Percentiles rank a stretch among this genome's conserved stretches.
Evolutionary conservation across 2,113 vertebrate genomes (phyloP).

Genomic region (Cheilinus undulatus): DNA sequence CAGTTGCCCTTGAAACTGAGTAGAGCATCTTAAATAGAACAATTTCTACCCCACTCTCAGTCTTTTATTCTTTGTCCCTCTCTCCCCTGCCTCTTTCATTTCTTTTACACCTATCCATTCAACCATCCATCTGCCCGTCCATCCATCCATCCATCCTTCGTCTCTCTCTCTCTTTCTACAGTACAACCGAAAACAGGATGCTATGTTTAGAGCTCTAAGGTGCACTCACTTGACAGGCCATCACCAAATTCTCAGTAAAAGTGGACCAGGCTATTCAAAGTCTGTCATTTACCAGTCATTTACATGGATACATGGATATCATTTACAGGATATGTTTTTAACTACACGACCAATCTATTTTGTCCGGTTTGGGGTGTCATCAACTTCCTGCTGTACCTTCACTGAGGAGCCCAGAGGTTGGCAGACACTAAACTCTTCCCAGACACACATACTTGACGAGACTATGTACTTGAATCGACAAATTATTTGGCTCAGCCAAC

Average conservation of each 20-base stretch:
- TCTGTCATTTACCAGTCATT: conserved; percentile 52
- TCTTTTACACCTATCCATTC: not conserved
- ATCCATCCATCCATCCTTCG: not conserved
- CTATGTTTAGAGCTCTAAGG: conserved; percentile 38
- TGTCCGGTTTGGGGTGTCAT: conserved; percentile 39
- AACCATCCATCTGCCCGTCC: not conserved
- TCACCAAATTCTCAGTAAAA: conserved; percentile 51
- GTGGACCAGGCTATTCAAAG: conserved; percentile 21
- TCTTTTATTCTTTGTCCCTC: not conserved
- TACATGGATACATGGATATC: too few relatives aligned
- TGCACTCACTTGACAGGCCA: conserved; percentile 56
- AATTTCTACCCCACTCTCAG: conserved; percentile 8
- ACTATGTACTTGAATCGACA: not conserved
- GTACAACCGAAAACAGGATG: conserved; percentile 23
- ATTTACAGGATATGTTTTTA: conserved; percentile 26
- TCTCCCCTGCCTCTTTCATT: not conserved
- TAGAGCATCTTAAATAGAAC: conserved; percentile 57
- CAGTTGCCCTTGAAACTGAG: conserved; percentile 73
- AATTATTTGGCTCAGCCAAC: not conserved
- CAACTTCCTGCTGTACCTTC: conserved; percentile 32
- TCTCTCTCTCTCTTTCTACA: conserved; percentile 10
- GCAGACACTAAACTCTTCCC: conserved; percentile 7
- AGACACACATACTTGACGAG: conserved; percentile 1
- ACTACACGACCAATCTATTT: conserved; percentile 34
- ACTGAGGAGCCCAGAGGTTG: conserved; percentile 11